A percentile compares a stretch with the other conserved stretches of the same genome.
Conservation (phyloP, 2,888 invertebrate genomes). For the Hyposoter dolosus region DNA sequence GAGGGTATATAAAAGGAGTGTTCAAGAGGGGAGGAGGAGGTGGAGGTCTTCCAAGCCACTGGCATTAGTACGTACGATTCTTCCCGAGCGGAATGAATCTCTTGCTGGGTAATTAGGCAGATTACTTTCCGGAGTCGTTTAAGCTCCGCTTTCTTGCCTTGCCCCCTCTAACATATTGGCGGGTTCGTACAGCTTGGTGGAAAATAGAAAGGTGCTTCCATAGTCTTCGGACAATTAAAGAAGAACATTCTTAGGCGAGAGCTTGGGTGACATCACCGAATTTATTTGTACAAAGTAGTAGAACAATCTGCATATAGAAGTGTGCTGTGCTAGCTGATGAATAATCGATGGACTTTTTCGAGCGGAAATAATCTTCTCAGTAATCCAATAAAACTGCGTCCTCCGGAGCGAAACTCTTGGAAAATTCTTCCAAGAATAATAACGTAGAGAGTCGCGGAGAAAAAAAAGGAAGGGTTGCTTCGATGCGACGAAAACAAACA, state of each 20-base stretch:
- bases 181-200: conserved; percentile 34
- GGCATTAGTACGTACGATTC: conserved; percentile 51
- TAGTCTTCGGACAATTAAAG: conserved; percentile 79
- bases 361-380: conserved; percentile 78
- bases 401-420: background rate
- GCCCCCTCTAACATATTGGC: conserved; percentile 65
- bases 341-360: conserved; percentile 82
- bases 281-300: conserved; percentile 56
- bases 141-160: conserved; percentile 79
- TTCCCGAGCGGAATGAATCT: conserved; percentile 80
- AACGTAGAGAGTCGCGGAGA: background rate
- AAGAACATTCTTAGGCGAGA: conserved; percentile 79
- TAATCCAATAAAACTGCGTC: conserved; percentile 29
- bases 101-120: conserved; percentile 84
- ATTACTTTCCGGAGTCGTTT: conserved; percentile 84
- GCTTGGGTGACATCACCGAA: conserved; percentile 62
- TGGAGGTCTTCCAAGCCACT: conserved; percentile 28
- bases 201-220: conserved; percentile 51
- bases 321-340: conserved; percentile 74
- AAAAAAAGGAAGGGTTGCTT: background rate
- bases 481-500: background rate
- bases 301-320: conserved; percentile 47
- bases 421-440: background rate
- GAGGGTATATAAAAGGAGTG: conserved; percentile 41
- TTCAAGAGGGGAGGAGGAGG: background rate